Base-by-base conservation (phyloP, 2,113 vertebrate genomes). In the Nothocercus julius region DNA sequence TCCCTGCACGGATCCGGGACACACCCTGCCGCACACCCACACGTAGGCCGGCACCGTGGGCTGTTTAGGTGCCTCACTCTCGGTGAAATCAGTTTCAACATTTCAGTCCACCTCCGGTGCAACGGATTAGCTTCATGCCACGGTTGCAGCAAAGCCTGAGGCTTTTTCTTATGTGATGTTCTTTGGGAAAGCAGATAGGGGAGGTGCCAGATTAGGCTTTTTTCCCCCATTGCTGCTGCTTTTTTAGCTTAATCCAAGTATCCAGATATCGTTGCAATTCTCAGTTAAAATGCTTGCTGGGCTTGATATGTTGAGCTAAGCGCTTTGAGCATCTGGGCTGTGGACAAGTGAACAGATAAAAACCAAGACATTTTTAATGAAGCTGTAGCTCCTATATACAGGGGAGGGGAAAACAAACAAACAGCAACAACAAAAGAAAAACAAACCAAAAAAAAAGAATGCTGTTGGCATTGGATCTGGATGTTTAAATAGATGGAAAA, bases 401-500 rank as follows among this genome's bases (percentile, higher is more conserved):
- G 61, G 58, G 59, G 47, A 12, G 20, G 53, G 11, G 13, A 28
- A 24, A 51, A 53, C 24, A 42, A 22, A 40, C 42, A 38, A 36
- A 24, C 70, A 44, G 30, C 9, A 49, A 49, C 21, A 49, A 22
- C 21, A 49, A 22, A 49, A 49, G 11, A 49, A 49, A 22, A 49
- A 49, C 20, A 49, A 49, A 22, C 42, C 42, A 49, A 49, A 49
- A 49, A 49, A 49, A 49, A 22, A 5, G 49, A 21, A 49, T 11
- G 8, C 47, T 0, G 0, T 34, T 42, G 45, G 59, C 36, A 2
- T 11, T 66, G 9, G 63, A 24, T 28, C 14, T 22, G 4, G 82
- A 38, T 66, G 70, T 85, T 89, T 66, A 61, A 58, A 11, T 14
- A 47, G 44, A 4, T 87, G 82, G 66, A 70, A 67, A 82, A 61